Evolutionary conservation across 2,888 invertebrate species (phyloP).

Genomic region (Eupithecia subfuscata): DNA sequence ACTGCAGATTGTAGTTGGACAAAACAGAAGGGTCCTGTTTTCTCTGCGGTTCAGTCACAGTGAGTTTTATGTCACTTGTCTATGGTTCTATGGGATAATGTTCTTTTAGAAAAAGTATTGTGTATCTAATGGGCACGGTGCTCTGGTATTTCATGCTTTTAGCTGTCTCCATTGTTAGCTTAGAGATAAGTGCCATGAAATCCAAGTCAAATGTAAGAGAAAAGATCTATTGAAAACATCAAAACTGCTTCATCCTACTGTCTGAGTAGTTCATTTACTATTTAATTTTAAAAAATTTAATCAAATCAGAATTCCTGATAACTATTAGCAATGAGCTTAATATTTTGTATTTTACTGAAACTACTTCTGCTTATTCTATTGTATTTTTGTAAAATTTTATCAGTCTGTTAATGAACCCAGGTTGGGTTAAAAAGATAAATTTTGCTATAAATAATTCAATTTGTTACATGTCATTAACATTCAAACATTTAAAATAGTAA

Average conservation of each 20-base stretch:
- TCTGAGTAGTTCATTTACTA: too few species aligned
- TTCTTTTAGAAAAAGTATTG: constrained; percentile 7
- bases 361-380: constrained; percentile 8
- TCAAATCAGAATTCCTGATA: too few species aligned
- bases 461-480: background rate
- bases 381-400: background rate
- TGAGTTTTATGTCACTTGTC: constrained; percentile 51
- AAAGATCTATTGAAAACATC: background rate
- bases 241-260: background rate
- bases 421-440: background rate
- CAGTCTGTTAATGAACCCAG: background rate
- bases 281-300: too few species aligned
- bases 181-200: background rate
- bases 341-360: too few species aligned
- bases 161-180: background rate
- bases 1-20: constrained; percentile 31
- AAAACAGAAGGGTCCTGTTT: constrained; percentile 26
- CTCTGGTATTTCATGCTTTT: constrained; percentile 8
- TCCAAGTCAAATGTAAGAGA: background rate
- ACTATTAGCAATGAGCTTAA: too few species aligned
- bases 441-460: background rate
- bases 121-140: constrained; percentile 7
- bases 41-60: constrained; percentile 37
- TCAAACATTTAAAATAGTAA: background rate
- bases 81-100: constrained; percentile 20